These are phyloP conservation scores for Aphidoletes aphidimyza DNA, from an alignment of 2,888 invertebrate genomes.

Conservation along the genomic window DNA sequence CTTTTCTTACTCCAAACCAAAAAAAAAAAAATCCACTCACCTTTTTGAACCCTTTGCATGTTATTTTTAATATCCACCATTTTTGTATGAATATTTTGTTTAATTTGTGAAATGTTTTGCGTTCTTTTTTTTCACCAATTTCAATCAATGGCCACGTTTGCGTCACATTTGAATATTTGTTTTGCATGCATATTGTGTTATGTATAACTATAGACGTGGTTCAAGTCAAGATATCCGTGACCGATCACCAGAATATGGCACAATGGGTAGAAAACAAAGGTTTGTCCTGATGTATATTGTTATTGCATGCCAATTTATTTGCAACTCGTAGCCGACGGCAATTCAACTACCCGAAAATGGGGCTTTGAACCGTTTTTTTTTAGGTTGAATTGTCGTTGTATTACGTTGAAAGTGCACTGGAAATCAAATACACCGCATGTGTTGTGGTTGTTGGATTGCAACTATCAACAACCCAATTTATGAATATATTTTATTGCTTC, in stretches of 20 bases:
- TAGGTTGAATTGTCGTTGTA: no score
- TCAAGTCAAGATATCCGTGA: slow-evolving; percentile 81
- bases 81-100: neutral
- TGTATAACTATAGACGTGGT: slow-evolving; percentile 71
- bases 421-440: no score
- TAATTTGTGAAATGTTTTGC: neutral
- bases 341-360: neutral
- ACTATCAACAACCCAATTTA: no score
- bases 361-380: no score
- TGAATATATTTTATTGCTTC: no score
- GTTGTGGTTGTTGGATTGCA: no score
- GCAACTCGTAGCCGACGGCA: no score
- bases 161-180: slow-evolving; percentile 58
- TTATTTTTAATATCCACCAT: neutral
- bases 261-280: slow-evolving; percentile 79
- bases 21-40: neutral
- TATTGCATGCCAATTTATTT: slow-evolving; percentile 43
- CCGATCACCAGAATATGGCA: slow-evolving; percentile 78
- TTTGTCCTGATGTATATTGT: slow-evolving; percentile 68
- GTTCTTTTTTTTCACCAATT: neutral
- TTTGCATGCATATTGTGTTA: slow-evolving; percentile 56
- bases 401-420: no score
- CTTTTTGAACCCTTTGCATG: slow-evolving; percentile 56
- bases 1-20: no score
- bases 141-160: slow-evolving; percentile 61